Evolutionary conservation across 2,888 invertebrate genomes (phyloP).

Genomic region (Podotricha telesiphe): DNA sequence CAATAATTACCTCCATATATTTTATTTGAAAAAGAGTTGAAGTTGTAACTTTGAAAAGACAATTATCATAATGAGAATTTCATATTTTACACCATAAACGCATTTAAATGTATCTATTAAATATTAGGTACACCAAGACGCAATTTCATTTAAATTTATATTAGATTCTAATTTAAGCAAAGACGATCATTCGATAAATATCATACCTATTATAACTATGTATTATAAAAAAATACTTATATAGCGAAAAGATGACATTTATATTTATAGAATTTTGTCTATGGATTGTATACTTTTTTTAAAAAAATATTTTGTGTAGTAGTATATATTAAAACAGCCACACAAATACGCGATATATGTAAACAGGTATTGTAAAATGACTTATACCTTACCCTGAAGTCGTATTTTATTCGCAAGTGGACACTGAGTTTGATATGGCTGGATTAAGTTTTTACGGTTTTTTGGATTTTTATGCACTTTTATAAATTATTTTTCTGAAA

Average conservation of each 20-base stretch:
- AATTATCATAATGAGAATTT: background rate
- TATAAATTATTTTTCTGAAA: slow-evolving; percentile 40
- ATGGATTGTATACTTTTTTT: slow-evolving; percentile 11
- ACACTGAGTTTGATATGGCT: slow-evolving; percentile 20
- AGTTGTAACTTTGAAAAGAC: background rate
- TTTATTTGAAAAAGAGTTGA: background rate
- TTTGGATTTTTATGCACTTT: slow-evolving; percentile 43
- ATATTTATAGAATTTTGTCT: slow-evolving; percentile 20
- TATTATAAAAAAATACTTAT: slow-evolving; percentile 1
- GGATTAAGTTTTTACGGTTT: slow-evolving; percentile 36
- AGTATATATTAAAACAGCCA: slow-evolving; percentile 14
- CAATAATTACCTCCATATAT: background rate
- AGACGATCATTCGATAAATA: slow-evolving; percentile 4
- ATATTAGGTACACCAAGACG: background rate
- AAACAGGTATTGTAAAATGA: background rate
- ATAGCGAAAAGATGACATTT: slow-evolving; percentile 4
- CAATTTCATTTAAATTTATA: background rate
- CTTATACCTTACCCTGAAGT: background rate
- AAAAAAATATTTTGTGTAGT: background rate
- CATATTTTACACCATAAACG: background rate
- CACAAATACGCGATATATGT: background rate
- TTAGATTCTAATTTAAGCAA: background rate
- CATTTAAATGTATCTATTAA: background rate
- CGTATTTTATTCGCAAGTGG: slow-evolving; percentile 10
- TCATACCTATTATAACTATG: slow-evolving; percentile 4